phyloP scores from a whole-genome alignment of 2,888 invertebrate genomes.

The Venusia cambrica region DNA sequence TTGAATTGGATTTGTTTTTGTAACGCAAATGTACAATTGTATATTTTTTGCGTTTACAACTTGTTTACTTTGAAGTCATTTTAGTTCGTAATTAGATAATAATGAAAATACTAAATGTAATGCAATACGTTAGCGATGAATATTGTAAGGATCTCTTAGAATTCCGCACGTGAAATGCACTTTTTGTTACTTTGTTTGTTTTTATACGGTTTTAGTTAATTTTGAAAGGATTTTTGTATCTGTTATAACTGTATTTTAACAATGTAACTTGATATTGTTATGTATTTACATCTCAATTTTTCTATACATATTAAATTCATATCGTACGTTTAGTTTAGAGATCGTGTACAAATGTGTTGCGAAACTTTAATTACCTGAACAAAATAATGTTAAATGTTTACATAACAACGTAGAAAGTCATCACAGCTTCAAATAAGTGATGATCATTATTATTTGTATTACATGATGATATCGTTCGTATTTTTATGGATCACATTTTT shows the following conservation, averaged over 20 bases:
- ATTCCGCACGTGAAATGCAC: conserved; percentile 20
- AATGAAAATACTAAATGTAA: conserved; percentile 7
- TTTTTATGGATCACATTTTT: too few relatives aligned
- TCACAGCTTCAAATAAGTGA: too few relatives aligned
- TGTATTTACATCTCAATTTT: conserved; percentile 40
- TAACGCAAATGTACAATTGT: conserved; percentile 4
- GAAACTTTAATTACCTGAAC: conserved; percentile 12
- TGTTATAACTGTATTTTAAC: conserved; percentile 1
- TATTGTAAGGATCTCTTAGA: conserved; percentile 25
- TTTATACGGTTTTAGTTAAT: conserved; percentile 8
- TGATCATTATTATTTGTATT: too few relatives aligned
- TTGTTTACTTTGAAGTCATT: conserved; percentile 9
- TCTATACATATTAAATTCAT: conserved; percentile 60
- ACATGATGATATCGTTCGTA: too few relatives aligned
- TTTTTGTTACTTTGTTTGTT: conserved; percentile 9
- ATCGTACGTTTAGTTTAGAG: conserved; percentile 42
- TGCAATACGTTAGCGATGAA: conserved; percentile 7
- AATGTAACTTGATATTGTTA: conserved; percentile 17
- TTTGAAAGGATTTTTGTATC: conserved; percentile 1
- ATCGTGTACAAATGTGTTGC: conserved; percentile 14
- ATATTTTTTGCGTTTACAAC: conserved; percentile 11
- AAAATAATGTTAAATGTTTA: conserved; percentile 10
- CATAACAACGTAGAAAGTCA: too few relatives aligned
- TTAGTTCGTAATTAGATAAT: conserved; percentile 4
- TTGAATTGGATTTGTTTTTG: neutral